These are phyloP conservation scores for Neomorphus geoffroyi DNA, from an alignment of 2,797 vertebrate genomes.

Conservation along the genomic window DNA sequence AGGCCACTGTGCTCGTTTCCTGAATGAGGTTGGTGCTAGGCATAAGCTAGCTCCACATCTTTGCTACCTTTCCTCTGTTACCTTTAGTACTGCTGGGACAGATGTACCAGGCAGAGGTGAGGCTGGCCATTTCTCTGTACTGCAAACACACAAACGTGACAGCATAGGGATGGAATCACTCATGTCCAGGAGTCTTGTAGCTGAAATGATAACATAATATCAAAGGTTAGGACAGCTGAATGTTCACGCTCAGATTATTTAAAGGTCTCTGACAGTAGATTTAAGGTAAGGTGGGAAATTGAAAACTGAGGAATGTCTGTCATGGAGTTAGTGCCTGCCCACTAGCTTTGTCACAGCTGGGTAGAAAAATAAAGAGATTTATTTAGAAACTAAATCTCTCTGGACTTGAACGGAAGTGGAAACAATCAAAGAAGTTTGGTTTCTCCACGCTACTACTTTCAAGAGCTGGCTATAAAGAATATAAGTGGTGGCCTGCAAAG, in stretches of 20 bases:
- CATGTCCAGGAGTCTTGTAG: neutral
- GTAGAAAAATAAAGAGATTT: neutral
- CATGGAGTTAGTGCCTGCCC: neutral
- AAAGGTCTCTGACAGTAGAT: neutral
- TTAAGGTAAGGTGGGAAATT: neutral
- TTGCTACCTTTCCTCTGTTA: neutral
- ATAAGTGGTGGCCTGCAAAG: neutral
- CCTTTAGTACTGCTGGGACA: neutral
- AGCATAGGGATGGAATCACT: too few species aligned
- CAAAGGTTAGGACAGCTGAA: neutral
- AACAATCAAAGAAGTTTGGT: neutral
- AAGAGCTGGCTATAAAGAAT: neutral
- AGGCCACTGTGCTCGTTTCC: fast-evolving
- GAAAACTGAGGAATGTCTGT: neutral
- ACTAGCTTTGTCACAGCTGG: neutral
- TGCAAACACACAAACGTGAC: neutral
- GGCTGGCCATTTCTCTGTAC: neutral
- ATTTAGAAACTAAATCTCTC: neutral
- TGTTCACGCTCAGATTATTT: neutral
- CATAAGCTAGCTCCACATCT: neutral
- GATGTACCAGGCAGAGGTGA: fast-evolving
- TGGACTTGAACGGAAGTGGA: neutral
- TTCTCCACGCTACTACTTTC: neutral
- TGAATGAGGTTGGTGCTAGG: neutral
- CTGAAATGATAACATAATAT: neutral